These are phyloP conservation scores for Plectus sambesii DNA, from an alignment of 1,140 invertebrate genomes.

Conservation along the genomic window DNA sequence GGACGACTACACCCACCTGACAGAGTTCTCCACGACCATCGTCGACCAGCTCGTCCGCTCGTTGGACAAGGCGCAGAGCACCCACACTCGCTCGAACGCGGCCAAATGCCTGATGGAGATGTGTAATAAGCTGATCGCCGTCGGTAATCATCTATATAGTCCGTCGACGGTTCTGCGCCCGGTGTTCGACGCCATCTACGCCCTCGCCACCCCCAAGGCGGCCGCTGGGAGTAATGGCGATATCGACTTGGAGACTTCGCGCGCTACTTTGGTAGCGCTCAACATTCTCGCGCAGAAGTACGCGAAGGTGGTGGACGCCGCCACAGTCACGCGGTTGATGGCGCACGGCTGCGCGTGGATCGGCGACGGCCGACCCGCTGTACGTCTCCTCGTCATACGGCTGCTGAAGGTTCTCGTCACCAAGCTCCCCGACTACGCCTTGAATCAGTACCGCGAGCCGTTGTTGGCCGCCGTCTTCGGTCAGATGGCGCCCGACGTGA, in stretches of 20 bases:
- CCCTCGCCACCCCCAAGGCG: conserved; percentile 9
- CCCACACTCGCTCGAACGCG: conserved; percentile 12
- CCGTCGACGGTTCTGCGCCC: conserved; percentile 14
- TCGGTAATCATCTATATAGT: conserved; percentile 10
- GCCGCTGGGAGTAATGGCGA: conserved; percentile 5
- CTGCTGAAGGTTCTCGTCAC: conserved; percentile 20
- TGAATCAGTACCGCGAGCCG: conserved; percentile 23
- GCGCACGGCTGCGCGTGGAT: conserved; percentile 22
- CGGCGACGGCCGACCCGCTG: conserved; percentile 17
- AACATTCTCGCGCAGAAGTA: conserved; percentile 27
- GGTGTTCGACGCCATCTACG: conserved; percentile 18
- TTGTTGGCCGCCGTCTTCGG: conserved; percentile 21
- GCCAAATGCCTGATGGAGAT: conserved; percentile 10
- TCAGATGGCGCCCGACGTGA: conserved; percentile 19
- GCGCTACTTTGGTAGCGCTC: conserved; percentile 17
- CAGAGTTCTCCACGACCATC: no score
- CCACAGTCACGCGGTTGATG: conserved; percentile 17
- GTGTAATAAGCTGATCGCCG: conserved; percentile 3
- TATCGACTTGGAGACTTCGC: conserved; percentile 11
- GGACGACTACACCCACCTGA: conserved; percentile 1
- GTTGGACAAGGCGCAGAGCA: conserved; percentile 19
- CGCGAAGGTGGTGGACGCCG: conserved; percentile 14
- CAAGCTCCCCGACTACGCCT: conserved; percentile 19
- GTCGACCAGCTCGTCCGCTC: conserved; percentile 11
- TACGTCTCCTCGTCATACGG: conserved; percentile 23